These are phyloP conservation scores for Dipodomys stephensi DNA, from an alignment of 2,113 vertebrate genomes.

Conservation along the genomic window DNA sequence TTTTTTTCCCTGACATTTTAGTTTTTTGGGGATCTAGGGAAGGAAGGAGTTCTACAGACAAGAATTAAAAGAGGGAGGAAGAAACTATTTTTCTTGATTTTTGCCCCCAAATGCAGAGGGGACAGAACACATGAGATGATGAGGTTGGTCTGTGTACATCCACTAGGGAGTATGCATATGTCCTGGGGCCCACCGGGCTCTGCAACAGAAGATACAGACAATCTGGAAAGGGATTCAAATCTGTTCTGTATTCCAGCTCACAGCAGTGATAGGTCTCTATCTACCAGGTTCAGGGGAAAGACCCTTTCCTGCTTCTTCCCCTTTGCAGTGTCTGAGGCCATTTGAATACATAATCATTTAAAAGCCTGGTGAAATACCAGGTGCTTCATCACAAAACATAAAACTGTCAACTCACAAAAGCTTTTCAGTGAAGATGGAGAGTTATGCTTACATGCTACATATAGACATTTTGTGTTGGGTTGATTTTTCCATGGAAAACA, in stretches of 20 bases:
- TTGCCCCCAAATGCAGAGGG: not conserved
- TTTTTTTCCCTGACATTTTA: not conserved
- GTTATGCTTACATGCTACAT: not conserved
- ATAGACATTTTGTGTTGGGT: not conserved
- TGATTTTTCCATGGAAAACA: not conserved
- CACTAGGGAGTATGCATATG: not conserved
- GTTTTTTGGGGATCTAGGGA: not conserved
- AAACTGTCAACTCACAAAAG: not conserved
- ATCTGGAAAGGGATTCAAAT: not conserved
- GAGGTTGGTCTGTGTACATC: not conserved
- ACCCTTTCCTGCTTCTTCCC: rapidly evolving
- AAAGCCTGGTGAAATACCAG: not conserved
- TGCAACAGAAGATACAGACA: not conserved
- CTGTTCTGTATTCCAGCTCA: not conserved
- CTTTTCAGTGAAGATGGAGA: not conserved
- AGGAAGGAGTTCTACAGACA: not conserved
- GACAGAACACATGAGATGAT: not conserved
- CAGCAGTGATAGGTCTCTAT: not conserved
- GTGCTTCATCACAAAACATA: not conserved
- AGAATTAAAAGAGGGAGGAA: not conserved
- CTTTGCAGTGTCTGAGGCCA: not conserved
- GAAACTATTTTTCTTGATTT: not conserved
- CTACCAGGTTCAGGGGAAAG: not conserved
- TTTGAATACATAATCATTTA: not conserved
- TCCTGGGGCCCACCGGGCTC: not conserved